Evolutionary conservation across 2,113 vertebrate genomes (phyloP), one percentile per base, ranked within the genome.

Genomic region (Austrofundulus limnaeus): DNA sequence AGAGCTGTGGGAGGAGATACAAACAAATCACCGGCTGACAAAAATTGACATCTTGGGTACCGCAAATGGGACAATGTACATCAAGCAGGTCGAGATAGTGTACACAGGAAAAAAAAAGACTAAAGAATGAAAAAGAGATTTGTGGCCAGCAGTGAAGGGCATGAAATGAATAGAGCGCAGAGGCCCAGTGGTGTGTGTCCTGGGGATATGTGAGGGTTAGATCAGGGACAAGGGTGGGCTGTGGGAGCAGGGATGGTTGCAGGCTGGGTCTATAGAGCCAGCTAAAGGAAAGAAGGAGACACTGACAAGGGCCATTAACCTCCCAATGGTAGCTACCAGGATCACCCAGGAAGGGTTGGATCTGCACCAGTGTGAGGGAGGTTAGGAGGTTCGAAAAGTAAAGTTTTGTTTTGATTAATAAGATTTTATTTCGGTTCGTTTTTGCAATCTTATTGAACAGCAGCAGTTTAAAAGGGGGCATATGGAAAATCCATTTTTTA

Each of bases 281-380:
- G 80, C 72, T 61, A 50, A 56, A 77, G 69, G 57, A 60, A 72
- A 59, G 61, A 72, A 76, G 68, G 70, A 43, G 76, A 76, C 78
- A 71, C 47, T 41, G 87, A 89, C 78, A 85, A 81, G 87, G 85
- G 54, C 83, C 89, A 91, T 91, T 89, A 89, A 87, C 71, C 66
- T 78, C 38, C 72, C 31, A 20, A 85, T 66, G 74, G 80, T 56
- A 74, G 77, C 81, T 79, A 84, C 64, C 72, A 65, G 57, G 54
- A 72, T 70, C 69, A 47, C 53, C 61, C 50, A 52, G 56, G 60
- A 73, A 66, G 70, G 75, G 62, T 66, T 70, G 67, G 43, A 55
- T 76, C 55, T 61, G 75, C 37, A 60, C 53, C 38, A 54, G 70
- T 24, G 46, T 48, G 24, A 66, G 21, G 48, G 55, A 39, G 60